These are phyloP conservation scores for Dinoponera quadriceps DNA, from an alignment of 1,140 invertebrate species.

Conservation along the genomic window DNA sequence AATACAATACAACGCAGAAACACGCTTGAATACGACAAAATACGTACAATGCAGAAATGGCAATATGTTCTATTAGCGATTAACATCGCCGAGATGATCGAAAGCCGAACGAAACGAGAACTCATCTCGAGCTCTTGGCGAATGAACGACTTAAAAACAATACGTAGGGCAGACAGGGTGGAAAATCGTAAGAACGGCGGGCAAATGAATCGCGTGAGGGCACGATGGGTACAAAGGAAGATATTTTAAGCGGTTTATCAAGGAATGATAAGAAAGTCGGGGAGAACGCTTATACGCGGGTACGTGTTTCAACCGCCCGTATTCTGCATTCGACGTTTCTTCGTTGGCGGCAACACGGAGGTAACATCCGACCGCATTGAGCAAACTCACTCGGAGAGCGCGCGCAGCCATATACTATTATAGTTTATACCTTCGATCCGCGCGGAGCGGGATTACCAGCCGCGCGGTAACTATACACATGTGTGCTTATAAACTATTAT, in stretches of 20 bases:
- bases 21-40: too few relatives aligned
- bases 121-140: too few relatives aligned
- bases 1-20: too few relatives aligned
- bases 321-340: constrained; percentile 35
- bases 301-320: background rate
- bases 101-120: too few relatives aligned
- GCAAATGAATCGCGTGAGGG: too few relatives aligned
- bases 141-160: too few relatives aligned
- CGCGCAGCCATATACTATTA: constrained; percentile 40
- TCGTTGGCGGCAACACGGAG: constrained; percentile 20
- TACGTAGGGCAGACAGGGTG: too few relatives aligned
- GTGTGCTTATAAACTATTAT: constrained; percentile 57
- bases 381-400: constrained; percentile 24
- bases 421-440: constrained; percentile 57
- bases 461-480: constrained; percentile 43
- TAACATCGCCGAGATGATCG: too few relatives aligned
- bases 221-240: background rate
- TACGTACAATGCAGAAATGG: too few relatives aligned
- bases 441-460: constrained; percentile 38
- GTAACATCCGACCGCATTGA: constrained; percentile 28
- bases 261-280: constrained; percentile 23
- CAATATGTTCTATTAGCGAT: too few relatives aligned
- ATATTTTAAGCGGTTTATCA: constrained; percentile 17
- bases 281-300: background rate
- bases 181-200: too few relatives aligned